These are phyloP conservation scores for Limnephilus rhombicus DNA, from an alignment of 2,888 invertebrate genomes.

Conservation along the genomic window DNA sequence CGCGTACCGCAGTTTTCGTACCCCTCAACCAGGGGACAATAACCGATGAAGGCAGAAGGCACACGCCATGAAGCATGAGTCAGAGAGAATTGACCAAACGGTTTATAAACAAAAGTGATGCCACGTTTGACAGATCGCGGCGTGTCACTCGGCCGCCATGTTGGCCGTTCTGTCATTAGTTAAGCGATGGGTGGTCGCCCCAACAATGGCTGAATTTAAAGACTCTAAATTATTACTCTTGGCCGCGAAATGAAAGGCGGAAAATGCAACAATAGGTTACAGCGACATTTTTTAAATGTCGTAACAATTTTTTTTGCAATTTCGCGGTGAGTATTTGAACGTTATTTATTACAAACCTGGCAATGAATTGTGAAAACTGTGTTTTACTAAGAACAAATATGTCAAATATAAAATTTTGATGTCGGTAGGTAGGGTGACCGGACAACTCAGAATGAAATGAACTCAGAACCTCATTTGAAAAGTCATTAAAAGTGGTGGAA, in stretches of 20 bases:
- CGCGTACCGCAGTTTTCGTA: background rate
- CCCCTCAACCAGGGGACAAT: background rate
- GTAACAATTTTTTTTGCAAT: constrained; percentile 32
- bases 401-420: background rate
- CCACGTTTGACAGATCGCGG: constrained; percentile 55
- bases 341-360: background rate
- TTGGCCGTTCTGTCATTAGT: constrained; percentile 46
- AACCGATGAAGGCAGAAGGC: constrained; percentile 29
- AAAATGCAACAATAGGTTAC: constrained; percentile 46
- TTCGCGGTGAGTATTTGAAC: background rate
- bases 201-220: constrained; percentile 41
- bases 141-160: constrained; percentile 53
- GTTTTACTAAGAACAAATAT: background rate
- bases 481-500: too few relatives aligned
- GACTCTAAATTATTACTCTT: constrained; percentile 43
- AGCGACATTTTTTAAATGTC: constrained; percentile 36
- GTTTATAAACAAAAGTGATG: constrained; percentile 54
- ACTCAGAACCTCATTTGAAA: too few relatives aligned
- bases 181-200: constrained; percentile 55
- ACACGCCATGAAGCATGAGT: constrained; percentile 14
- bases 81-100: constrained; percentile 33
- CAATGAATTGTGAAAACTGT: background rate
- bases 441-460: too few relatives aligned
- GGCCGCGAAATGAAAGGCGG: constrained; percentile 45
- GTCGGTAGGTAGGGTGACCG: background rate